Evolutionary conservation across 2,888 invertebrate species (phyloP).

Genomic region (Steinernema carpocapsae): DNA sequence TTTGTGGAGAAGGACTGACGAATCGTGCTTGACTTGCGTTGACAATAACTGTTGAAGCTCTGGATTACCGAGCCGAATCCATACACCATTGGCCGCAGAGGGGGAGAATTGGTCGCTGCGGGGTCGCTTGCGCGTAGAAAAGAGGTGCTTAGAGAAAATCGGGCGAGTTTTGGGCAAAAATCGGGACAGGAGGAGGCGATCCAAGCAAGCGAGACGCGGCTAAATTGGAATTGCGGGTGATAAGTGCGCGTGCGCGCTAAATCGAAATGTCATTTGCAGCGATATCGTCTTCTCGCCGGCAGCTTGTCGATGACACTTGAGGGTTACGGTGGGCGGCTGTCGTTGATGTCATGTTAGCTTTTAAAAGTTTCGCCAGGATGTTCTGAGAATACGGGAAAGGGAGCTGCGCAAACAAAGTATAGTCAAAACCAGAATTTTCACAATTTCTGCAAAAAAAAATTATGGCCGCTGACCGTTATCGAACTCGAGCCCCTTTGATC

Average conservation of each 20-base stretch:
- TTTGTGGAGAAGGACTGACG: constrained; percentile 59
- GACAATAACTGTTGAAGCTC: constrained; percentile 64
- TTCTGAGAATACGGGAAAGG: background rate
- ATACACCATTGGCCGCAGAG: constrained; percentile 42
- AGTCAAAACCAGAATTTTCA: too few species aligned
- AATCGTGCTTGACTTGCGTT: constrained; percentile 58
- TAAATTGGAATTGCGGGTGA: constrained; percentile 24
- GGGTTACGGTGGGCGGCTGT: constrained; percentile 8
- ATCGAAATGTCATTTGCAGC: constrained; percentile 32
- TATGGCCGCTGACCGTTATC: background rate
- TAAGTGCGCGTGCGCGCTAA: constrained; percentile 15
- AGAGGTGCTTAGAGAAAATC: background rate
- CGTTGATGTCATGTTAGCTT: constrained; percentile 29
- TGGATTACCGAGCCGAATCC: constrained; percentile 59
- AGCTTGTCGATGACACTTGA: constrained; percentile 32
- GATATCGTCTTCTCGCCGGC: background rate
- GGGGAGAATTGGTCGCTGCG: background rate
- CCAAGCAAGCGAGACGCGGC: background rate
- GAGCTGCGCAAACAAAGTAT: too few species aligned
- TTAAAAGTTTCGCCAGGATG: background rate
- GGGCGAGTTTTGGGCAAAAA: background rate
- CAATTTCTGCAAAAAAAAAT: background rate
- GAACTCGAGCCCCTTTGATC: background rate
- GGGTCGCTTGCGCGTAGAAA: background rate
- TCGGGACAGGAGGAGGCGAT: background rate